Evolutionary conservation across 2,888 invertebrate species (phyloP).

Genomic region (Dicyrtomina minuta): DNA sequence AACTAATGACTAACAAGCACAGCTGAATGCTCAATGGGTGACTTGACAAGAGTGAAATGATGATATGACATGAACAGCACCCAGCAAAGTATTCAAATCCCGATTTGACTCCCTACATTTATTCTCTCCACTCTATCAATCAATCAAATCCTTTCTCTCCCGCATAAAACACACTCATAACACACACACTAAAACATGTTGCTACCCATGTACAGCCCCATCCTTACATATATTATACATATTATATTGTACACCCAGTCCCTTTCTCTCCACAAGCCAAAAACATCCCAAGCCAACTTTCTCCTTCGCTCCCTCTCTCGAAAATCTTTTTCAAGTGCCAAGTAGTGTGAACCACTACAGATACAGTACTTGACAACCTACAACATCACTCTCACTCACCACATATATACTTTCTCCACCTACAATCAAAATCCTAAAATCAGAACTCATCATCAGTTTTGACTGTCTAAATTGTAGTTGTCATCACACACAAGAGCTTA

Average conservation of each 20-base stretch:
- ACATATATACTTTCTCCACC: too few species aligned
- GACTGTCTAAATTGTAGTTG: too few species aligned
- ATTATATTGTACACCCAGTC: neutral
- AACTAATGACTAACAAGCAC: neutral
- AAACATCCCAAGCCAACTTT: too few species aligned
- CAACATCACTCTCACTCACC: too few species aligned
- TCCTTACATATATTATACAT: neutral
- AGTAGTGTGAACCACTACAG: too few species aligned
- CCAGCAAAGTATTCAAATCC: conserved; percentile 5
- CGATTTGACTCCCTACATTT: conserved; percentile 13
- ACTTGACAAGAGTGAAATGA: conserved; percentile 15
- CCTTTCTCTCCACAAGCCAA: neutral
- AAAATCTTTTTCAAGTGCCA: too few species aligned
- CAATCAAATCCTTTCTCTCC: conserved; percentile 3
- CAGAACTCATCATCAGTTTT: too few species aligned
- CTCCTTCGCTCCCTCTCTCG: too few species aligned
- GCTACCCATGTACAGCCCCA: neutral
- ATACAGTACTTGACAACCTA: too few species aligned
- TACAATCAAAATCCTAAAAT: too few species aligned
- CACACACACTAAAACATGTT: neutral
- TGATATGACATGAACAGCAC: conserved; percentile 22
- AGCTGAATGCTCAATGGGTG: conserved; percentile 5
- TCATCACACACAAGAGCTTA: too few species aligned
- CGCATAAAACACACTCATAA: conserved; percentile 1
- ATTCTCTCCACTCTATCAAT: conserved; percentile 21